These are phyloP conservation scores for Crocallis elinguaria DNA, from an alignment of 2,888 invertebrate species.

Conservation along the genomic window DNA sequence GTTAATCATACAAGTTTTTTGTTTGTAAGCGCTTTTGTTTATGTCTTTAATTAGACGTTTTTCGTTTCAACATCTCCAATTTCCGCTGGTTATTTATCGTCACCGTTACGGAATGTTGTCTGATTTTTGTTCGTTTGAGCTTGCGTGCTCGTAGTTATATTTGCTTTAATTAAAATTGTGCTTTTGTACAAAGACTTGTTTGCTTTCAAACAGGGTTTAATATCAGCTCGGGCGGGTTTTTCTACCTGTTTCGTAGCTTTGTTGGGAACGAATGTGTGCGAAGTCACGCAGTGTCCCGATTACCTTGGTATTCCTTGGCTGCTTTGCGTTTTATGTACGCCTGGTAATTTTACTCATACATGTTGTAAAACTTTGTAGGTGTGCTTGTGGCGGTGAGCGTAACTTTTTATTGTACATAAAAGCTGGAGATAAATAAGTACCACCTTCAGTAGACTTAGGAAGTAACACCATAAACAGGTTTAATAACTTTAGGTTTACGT, in stretches of 20 bases:
- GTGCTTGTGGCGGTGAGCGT: constrained; percentile 25
- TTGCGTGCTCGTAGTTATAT: constrained; percentile 50
- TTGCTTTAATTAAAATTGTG: constrained; percentile 68
- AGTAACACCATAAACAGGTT: constrained; percentile 4
- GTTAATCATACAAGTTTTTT: constrained; percentile 50
- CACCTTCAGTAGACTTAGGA: constrained; percentile 20
- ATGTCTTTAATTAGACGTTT: constrained; percentile 53
- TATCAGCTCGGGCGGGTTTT: constrained; percentile 64
- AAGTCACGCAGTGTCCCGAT: constrained; percentile 66
- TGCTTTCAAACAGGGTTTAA: constrained; percentile 61
- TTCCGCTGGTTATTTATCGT: constrained; percentile 43
- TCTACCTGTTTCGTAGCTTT: constrained; percentile 72
- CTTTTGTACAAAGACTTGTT: constrained; percentile 58
- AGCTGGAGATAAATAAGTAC: constrained; percentile 28
- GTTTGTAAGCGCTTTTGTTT: constrained; percentile 50
- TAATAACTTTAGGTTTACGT: constrained; percentile 5
- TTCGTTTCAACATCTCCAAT: constrained; percentile 50
- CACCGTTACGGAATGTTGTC: constrained; percentile 47
- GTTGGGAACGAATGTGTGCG: constrained; percentile 68
- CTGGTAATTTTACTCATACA: constrained; percentile 50
- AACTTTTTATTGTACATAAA: constrained; percentile 35
- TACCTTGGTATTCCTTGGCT: constrained; percentile 62
- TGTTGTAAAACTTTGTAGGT: constrained; percentile 38
- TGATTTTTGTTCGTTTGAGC: constrained; percentile 50
- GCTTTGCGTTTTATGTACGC: constrained; percentile 57